phyloP scores from a whole-genome alignment of 2,113 vertebrate species.

The rat (Rattus norvegicus) region GRCr8 NC_086024.1:104328501-104329000 shows the following conservation, averaged over 20 bases:
- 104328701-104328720: not conserved
- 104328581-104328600: slow-evolving; percentile 11
- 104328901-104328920: slow-evolving; percentile 6
- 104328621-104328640: slow-evolving; percentile 17
- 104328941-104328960: not conserved
- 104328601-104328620: slow-evolving; percentile 49
- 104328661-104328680: slow-evolving; percentile 25
- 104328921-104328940: not conserved
- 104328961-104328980: slow-evolving; percentile 7
- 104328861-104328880: not conserved
- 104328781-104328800: slow-evolving; percentile 19
- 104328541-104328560: slow-evolving; percentile 27
- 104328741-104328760: slow-evolving; percentile 33
- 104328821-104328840: not conserved
- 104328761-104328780: slow-evolving; percentile 31
- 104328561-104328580: not conserved
- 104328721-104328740: slow-evolving; percentile 46
- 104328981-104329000: slow-evolving; percentile 61
- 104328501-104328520: slow-evolving; percentile 50
- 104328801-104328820: slow-evolving; percentile 42
- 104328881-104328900: not conserved
- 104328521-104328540: slow-evolving; percentile 34
- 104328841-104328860: not conserved
- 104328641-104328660: not conserved
- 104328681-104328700: slow-evolving; percentile 17